Percentiles rank a stretch among this genome's conserved stretches.
These are phyloP conservation scores for Conus betulinus DNA, from an alignment of 1,140 invertebrate species.

Conservation along the genomic window DNA sequence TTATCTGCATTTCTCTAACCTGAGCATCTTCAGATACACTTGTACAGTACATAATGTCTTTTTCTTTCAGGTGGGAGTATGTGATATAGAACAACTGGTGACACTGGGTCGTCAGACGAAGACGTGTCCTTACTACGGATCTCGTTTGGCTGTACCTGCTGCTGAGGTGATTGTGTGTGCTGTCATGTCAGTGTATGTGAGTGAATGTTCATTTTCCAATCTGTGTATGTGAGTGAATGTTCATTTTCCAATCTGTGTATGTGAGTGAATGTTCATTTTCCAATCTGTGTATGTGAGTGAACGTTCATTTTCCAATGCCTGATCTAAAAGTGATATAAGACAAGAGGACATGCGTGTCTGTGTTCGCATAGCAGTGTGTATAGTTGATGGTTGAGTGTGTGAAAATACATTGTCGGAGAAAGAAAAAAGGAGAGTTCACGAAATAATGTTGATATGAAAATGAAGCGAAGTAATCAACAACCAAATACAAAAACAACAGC, in stretches of 20 bases:
- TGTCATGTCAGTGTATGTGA: background rate
- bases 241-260: no score
- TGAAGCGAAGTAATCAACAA: no score
- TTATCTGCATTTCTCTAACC: no score
- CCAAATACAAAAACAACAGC: no score
- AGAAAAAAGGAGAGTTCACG: no score
- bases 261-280: background rate
- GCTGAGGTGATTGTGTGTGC: conserved; percentile 81
- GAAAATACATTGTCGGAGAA: no score
- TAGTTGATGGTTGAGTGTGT: no score
- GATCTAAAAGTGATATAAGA: no score
- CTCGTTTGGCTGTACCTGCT: conserved; percentile 85
- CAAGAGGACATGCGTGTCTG: no score
- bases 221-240: background rate
- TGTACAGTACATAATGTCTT: background rate
- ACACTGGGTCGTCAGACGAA: conserved; percentile 82
- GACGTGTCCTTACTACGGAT: conserved; percentile 94
- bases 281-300: background rate
- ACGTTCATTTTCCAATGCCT: background rate
- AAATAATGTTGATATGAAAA: no score
- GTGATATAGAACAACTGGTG: conserved; percentile 93
- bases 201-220: background rate
- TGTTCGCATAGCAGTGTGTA: no score
- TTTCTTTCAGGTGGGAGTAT: conserved; percentile 79
- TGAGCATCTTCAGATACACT: no score